Conservation (phyloP, 1,140 invertebrate genomes). For the Schlechtendalia chinensis region DNA sequence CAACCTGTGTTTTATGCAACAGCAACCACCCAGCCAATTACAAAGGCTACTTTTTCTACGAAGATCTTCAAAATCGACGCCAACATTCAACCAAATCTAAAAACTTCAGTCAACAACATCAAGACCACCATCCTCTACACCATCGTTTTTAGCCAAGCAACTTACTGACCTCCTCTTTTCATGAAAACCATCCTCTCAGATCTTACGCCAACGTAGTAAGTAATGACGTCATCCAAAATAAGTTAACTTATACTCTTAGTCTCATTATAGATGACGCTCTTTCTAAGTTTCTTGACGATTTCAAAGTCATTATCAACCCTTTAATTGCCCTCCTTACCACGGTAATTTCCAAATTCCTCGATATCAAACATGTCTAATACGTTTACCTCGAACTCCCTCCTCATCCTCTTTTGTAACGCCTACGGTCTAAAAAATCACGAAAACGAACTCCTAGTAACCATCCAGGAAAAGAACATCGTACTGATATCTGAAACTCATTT, state of each 20-base stretch:
- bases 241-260: background rate
- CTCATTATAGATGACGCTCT: background rate
- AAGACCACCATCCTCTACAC: background rate
- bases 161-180: background rate
- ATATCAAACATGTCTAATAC: background rate
- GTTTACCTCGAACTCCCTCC: background rate
- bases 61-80: background rate
- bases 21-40: background rate
- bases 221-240: background rate
- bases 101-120: background rate
- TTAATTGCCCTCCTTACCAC: background rate
- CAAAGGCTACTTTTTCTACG: background rate
- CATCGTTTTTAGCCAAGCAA: background rate
- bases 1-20: too few species aligned
- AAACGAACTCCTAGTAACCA: background rate
- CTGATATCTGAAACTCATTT: conserved; percentile 6
- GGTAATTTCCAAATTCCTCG: conserved; percentile 22
- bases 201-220: background rate
- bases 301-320: background rate
- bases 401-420: background rate
- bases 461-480: background rate
- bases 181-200: background rate
- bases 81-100: background rate
- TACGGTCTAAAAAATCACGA: background rate
- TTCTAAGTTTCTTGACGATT: background rate